Percentiles rank a stretch among this genome's conserved stretches.
Conservation (phyloP, 2,113 vertebrate genomes). For the Oncorhynchus nerka region DNA sequence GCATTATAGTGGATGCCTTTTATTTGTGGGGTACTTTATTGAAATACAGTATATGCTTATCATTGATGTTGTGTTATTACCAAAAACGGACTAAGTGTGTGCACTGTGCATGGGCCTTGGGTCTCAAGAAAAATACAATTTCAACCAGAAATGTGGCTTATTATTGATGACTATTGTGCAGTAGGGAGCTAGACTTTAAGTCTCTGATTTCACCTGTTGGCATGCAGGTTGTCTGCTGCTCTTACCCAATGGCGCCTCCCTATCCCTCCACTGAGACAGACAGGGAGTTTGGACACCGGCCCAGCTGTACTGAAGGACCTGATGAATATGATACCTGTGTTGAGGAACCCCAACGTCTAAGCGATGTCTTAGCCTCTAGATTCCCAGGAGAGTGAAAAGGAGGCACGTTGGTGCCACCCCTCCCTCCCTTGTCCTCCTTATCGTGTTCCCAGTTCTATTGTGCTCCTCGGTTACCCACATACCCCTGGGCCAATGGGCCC, state of each 20-base stretch:
- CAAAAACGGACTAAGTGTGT: too few species aligned
- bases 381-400: constrained; percentile 82
- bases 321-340: constrained; percentile 84
- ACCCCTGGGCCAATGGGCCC: constrained; percentile 60
- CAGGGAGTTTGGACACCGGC: constrained; percentile 84
- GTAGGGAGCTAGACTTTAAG: constrained; percentile 71
- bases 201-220: constrained; percentile 91
- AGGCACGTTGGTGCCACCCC: constrained; percentile 63
- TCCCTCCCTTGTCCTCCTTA: constrained; percentile 61
- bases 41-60: too few species aligned
- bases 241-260: constrained; percentile 88
- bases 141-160: constrained; percentile 16
- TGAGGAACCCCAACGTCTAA: constrained; percentile 77
- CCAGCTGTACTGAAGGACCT: constrained; percentile 79
- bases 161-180: constrained; percentile 37
- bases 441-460: constrained; percentile 74
- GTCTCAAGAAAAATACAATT: neutral
- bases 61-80: too few species aligned
- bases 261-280: constrained; percentile 81
- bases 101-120: constrained; percentile 38
- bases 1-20: neutral
- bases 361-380: constrained; percentile 71
- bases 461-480: constrained; percentile 57
- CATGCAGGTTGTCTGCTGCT: constrained; percentile 76
- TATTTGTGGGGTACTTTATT: neutral